A percentile compares a stretch with the other conserved stretches of the same genome.
Evolutionary conservation across 92 coral and sea anemone genomes (phyloP).

Genomic region (Bergia sp.): DNA sequence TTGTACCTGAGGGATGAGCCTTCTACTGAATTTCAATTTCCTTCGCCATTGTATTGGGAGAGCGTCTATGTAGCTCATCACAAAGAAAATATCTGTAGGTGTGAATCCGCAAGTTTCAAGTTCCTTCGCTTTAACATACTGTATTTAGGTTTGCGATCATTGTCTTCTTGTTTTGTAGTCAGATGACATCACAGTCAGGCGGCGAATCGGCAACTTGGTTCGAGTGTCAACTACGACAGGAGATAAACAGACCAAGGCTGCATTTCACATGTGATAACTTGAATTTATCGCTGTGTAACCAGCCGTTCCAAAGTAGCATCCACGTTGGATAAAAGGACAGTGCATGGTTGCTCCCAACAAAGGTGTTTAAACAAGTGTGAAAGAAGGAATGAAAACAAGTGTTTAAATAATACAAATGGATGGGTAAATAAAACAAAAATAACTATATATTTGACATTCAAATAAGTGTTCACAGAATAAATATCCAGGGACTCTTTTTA

Average conservation of each 20-base stretch:
- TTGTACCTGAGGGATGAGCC: no score
- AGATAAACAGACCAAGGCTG: neutral
- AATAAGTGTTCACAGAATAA: neutral
- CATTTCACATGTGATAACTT: neutral
- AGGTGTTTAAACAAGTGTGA: no score
- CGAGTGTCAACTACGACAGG: neutral
- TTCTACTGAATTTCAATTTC: no score
- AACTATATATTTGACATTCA: neutral
- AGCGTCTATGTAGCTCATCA: no score
- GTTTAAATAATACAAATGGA: neutral
- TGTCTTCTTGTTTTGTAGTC: constrained; percentile 14
- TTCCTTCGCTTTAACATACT: neutral
- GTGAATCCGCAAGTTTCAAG: no score
- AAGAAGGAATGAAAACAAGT: no score
- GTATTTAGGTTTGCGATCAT: neutral
- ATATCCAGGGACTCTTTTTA: neutral
- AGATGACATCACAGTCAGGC: constrained; percentile 38
- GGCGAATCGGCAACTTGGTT: constrained; percentile 38
- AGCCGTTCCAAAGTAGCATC: neutral
- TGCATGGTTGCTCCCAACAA: no score
- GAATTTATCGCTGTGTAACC: neutral
- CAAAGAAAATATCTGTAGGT: no score
- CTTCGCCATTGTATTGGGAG: no score
- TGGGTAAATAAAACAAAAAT: neutral
- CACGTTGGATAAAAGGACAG: no score